These are phyloP conservation scores for Calephelis perditalis DNA, from an alignment of 2,888 invertebrate genomes.

Conservation along the genomic window DNA sequence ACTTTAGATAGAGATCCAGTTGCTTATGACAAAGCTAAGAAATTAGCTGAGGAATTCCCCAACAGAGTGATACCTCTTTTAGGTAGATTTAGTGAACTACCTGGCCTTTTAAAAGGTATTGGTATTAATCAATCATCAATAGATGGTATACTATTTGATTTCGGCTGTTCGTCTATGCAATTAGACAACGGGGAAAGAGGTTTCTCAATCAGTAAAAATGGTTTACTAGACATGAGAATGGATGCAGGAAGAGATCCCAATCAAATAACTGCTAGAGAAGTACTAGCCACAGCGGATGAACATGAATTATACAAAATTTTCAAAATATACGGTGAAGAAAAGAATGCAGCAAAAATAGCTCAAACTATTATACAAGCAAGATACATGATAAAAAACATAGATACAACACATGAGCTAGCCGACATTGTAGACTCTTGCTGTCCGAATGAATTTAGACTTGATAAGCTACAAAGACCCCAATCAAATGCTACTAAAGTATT, in stretches of 20 bases:
- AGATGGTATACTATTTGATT: slow-evolving; percentile 94
- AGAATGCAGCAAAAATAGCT: slow-evolving; percentile 90
- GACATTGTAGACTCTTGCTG: slow-evolving; percentile 83
- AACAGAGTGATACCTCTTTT: slow-evolving; percentile 86
- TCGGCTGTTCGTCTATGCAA: slow-evolving; percentile 98
- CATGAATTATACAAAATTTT: slow-evolving; percentile 88
- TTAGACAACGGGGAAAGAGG: slow-evolving; percentile 89
- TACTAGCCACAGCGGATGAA: slow-evolving; percentile 88
- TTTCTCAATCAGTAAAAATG: slow-evolving; percentile 90
- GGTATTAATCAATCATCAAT: slow-evolving; percentile 81
- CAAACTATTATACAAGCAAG: slow-evolving; percentile 91
- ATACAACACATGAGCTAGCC: slow-evolving; percentile 90
- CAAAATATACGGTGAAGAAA: slow-evolving; percentile 96
- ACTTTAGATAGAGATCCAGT: slow-evolving; percentile 93
- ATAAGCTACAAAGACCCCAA: slow-evolving; percentile 85
- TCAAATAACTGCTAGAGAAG: slow-evolving; percentile 91
- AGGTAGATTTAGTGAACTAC: slow-evolving; percentile 93
- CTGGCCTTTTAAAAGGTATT: slow-evolving; percentile 78
- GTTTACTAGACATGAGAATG: slow-evolving; percentile 97
- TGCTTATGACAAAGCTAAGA: slow-evolving; percentile 83
- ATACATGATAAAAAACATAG: slow-evolving; percentile 84
- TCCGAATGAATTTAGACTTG: slow-evolving; percentile 76
- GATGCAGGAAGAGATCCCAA: slow-evolving; percentile 84
- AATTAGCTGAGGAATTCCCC: slow-evolving; percentile 82
- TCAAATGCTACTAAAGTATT: slow-evolving; percentile 96